phyloP scores from a whole-genome alignment of 92 coral and sea anemone genomes.

The Siderastrea siderea region DNA sequence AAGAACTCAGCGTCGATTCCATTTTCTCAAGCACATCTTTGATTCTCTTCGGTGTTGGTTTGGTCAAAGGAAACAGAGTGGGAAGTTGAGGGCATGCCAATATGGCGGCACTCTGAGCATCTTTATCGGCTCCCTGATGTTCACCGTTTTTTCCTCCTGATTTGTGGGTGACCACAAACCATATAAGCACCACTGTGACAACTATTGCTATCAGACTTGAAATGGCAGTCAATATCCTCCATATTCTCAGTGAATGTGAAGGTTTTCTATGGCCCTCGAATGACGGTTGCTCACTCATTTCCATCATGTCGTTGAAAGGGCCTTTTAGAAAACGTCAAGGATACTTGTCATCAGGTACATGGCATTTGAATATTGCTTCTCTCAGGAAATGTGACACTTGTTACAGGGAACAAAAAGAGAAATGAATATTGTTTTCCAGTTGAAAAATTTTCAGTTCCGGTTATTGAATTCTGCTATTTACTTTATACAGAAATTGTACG shows the following conservation, averaged over 20 bases:
- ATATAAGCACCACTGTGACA: conserved; percentile 29
- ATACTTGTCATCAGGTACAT: no score
- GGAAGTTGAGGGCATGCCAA: conserved; percentile 64
- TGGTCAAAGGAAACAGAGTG: conserved; percentile 48
- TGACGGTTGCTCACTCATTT: no score
- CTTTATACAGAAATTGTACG: no score
- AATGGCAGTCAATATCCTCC: conserved; percentile 17
- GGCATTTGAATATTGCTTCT: no score
- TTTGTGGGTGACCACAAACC: conserved; percentile 28
- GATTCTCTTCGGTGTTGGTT: conserved; percentile 43
- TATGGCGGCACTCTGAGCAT: not conserved
- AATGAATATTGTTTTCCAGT: no score
- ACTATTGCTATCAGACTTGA: not conserved
- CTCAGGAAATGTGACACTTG: no score
- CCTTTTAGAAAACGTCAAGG: no score
- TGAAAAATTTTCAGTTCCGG: no score
- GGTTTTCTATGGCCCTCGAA: not conserved
- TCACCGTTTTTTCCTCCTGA: not conserved
- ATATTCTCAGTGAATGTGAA: not conserved
- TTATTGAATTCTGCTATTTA: no score
- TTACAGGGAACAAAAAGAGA: no score
- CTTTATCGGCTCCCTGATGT: not conserved
- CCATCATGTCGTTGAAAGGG: no score
- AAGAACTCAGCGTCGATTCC: conserved; percentile 15
- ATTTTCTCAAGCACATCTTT: conserved; percentile 43